phyloP scores from a whole-genome alignment of 2,113 vertebrate species.

The Maylandia zebra region DNA sequence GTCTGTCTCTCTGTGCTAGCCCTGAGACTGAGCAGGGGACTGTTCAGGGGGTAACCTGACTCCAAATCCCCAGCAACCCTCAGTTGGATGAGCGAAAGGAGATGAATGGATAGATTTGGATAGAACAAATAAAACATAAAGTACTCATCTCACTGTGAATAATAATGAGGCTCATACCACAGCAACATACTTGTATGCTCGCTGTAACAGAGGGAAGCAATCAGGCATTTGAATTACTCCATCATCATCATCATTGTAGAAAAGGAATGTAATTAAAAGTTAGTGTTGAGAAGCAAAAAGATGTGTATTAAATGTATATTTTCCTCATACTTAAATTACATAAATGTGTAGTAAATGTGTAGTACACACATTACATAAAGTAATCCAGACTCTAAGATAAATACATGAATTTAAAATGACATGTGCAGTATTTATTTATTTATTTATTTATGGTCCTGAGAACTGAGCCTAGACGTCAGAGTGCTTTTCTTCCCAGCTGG shows the following conservation, averaged over 20 bases:
- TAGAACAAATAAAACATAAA: background rate
- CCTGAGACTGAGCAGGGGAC: rapidly evolving
- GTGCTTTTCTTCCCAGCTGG: conserved; percentile 16
- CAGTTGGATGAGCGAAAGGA: background rate
- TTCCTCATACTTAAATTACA: background rate
- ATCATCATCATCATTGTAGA: background rate
- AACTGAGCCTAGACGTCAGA: background rate
- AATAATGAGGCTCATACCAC: background rate
- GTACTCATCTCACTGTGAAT: background rate
- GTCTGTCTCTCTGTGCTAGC: background rate
- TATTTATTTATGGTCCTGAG: background rate
- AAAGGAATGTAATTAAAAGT: background rate
- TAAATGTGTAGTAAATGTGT: background rate
- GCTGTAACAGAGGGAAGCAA: background rate
- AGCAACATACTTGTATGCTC: background rate
- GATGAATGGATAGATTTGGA: background rate
- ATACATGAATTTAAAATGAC: background rate
- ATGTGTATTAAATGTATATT: background rate
- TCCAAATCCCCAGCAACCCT: background rate
- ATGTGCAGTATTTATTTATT: background rate
- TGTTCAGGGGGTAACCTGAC: background rate
- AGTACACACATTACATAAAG: background rate
- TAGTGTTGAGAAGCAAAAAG: background rate
- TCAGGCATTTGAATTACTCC: background rate
- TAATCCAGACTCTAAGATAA: background rate